Evolutionary conservation across 2,797 vertebrate genomes (phyloP).

Genomic region (Jordanella pulchra): DNA sequence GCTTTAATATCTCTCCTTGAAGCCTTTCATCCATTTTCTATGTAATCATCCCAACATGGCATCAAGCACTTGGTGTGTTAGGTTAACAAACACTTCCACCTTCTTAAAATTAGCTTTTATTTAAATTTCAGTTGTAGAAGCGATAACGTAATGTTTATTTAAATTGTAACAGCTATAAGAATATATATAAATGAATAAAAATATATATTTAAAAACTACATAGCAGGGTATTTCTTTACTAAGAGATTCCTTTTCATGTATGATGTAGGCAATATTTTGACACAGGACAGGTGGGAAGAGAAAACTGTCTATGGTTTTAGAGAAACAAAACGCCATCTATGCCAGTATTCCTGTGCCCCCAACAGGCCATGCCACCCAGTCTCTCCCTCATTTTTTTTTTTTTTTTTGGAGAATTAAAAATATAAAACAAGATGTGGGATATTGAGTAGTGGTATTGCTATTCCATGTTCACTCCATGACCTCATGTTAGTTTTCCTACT

Average conservation of each 20-base stretch:
- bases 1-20: conserved; percentile 67
- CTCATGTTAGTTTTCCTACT: conserved; percentile 91
- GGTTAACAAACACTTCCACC: conserved; percentile 64
- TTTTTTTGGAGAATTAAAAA: not conserved
- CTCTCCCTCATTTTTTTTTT: conserved; percentile 68
- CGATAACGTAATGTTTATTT: conserved; percentile 76
- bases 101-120: conserved; percentile 72
- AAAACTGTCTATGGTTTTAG: conserved; percentile 76
- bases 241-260: conserved; percentile 73
- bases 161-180: conserved; percentile 72
- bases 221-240: conserved; percentile 81
- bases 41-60: conserved; percentile 72
- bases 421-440: conserved; percentile 80
- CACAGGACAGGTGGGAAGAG: conserved; percentile 74
- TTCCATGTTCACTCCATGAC: conserved; percentile 90
- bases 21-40: conserved; percentile 63
- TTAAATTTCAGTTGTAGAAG: conserved; percentile 76
- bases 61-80: conserved; percentile 74
- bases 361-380: conserved; percentile 61
- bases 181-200: conserved; percentile 63
- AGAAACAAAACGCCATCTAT: conserved; percentile 66
- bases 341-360: conserved; percentile 88
- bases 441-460: conserved; percentile 87
- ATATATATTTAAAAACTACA: conserved; percentile 81
- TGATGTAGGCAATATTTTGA: conserved; percentile 82